Percentiles rank a stretch among this genome's conserved stretches.
Evolutionary conservation across 2,888 invertebrate species (phyloP).

Genomic region (Leucophenga maculata): DNA sequence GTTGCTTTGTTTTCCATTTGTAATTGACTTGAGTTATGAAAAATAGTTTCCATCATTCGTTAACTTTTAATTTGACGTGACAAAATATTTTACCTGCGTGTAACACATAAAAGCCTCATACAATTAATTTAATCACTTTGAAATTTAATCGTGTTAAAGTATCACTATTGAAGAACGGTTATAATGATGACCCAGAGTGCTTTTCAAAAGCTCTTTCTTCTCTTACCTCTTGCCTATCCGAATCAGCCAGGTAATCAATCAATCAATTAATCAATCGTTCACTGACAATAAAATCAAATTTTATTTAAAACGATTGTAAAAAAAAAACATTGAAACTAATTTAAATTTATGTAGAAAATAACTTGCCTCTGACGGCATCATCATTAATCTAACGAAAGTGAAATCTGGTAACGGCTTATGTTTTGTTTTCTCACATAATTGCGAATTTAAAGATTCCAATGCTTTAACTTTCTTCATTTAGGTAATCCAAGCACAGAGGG

Average conservation of each 20-base stretch:
- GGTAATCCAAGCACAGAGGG: background rate
- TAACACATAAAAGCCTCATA: too few relatives aligned
- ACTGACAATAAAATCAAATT: slow-evolving; percentile 44
- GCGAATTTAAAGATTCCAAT: background rate
- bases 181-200: slow-evolving; percentile 39
- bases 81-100: too few relatives aligned
- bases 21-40: too few relatives aligned
- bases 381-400: slow-evolving; percentile 32
- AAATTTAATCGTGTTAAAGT: too few relatives aligned
- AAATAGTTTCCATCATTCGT: too few relatives aligned
- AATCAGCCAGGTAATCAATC: background rate
- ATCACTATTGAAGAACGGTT: too few relatives aligned
- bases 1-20: too few relatives aligned
- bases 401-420: slow-evolving; percentile 32
- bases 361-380: background rate
- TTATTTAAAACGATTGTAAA: slow-evolving; percentile 6
- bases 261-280: too few relatives aligned
- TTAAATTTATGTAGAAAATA: too few relatives aligned
- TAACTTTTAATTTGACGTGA: too few relatives aligned
- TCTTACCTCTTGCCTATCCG: slow-evolving; percentile 51
- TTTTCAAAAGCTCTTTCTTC: slow-evolving; percentile 48
- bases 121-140: too few relatives aligned
- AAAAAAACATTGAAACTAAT: slow-evolving; percentile 1
- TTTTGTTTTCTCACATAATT: background rate
- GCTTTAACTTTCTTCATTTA: background rate